Evolutionary conservation across 2,797 vertebrate species (phyloP).

Genomic region (Dallia pectoralis): DNA sequence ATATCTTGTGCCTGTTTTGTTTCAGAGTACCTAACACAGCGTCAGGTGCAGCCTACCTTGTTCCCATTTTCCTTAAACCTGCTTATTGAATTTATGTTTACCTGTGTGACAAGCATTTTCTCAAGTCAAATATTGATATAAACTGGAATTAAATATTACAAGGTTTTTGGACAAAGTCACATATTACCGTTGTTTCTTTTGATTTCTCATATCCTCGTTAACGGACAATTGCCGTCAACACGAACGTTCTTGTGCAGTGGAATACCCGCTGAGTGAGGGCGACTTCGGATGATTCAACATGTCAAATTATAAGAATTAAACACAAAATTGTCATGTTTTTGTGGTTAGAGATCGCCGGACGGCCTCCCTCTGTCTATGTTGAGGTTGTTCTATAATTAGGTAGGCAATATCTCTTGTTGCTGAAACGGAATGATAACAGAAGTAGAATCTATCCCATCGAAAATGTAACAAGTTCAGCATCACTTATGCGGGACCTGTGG

Average conservation of each 20-base stretch:
- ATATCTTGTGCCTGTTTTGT: constrained; percentile 35
- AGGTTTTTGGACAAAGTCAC: constrained; percentile 35
- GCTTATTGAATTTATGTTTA: constrained; percentile 61
- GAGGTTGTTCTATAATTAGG: background rate
- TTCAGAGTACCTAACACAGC: constrained; percentile 23
- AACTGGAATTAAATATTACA: constrained; percentile 57
- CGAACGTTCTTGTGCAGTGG: background rate
- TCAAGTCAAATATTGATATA: constrained; percentile 38
- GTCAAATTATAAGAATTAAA: background rate
- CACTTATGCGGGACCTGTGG: background rate
- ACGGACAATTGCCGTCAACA: background rate
- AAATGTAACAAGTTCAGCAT: background rate
- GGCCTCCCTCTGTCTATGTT: background rate
- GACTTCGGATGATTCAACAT: background rate
- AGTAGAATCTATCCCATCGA: background rate
- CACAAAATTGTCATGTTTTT: background rate
- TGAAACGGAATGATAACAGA: too few relatives aligned
- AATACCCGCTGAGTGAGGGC: background rate
- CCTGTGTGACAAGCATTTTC: constrained; percentile 60
- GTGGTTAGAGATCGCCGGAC: background rate
- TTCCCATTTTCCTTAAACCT: constrained; percentile 29
- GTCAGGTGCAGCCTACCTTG: constrained; percentile 24
- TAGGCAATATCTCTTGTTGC: background rate
- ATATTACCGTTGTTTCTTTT: background rate
- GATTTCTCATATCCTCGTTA: background rate